These are phyloP conservation scores for Misgurnus mizolepis DNA, from an alignment of 2,113 vertebrate genomes.

Conservation along the genomic window DNA sequence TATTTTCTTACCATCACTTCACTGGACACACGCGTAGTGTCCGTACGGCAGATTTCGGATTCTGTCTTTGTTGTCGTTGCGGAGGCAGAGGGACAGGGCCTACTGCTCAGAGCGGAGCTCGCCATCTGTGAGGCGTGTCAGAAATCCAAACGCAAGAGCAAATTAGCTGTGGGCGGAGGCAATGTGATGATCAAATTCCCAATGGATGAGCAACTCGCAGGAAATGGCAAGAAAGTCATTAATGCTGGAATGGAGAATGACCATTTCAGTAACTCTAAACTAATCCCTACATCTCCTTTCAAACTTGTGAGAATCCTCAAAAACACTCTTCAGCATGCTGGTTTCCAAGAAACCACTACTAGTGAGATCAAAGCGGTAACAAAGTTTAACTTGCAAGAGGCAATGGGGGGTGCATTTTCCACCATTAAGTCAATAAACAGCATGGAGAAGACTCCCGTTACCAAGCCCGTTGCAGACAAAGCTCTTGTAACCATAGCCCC, in stretches of 20 bases:
- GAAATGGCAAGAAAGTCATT: slow-evolving; percentile 40
- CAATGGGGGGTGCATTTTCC: slow-evolving; percentile 28
- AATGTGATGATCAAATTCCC: slow-evolving; percentile 80
- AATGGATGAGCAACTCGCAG: slow-evolving; percentile 54
- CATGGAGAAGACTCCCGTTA: background rate
- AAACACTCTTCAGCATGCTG: slow-evolving; percentile 63
- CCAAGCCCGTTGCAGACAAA: slow-evolving; percentile 25
- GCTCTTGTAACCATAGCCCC: slow-evolving; percentile 33
- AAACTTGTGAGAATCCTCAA: slow-evolving; percentile 57
- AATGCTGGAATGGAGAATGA: slow-evolving; percentile 44
- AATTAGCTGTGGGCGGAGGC: slow-evolving; percentile 78
- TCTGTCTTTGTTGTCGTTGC: slow-evolving; percentile 72
- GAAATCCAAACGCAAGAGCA: slow-evolving; percentile 90
- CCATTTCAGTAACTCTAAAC: slow-evolving; percentile 49
- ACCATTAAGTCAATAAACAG: slow-evolving; percentile 42
- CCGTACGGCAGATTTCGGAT: slow-evolving; percentile 79
- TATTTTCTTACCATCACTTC: slow-evolving; percentile 84
- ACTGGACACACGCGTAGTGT: slow-evolving; percentile 83
- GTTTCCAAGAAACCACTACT: slow-evolving; percentile 60
- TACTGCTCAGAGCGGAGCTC: slow-evolving; percentile 84
- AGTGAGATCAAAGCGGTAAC: slow-evolving; percentile 40
- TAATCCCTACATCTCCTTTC: slow-evolving; percentile 51
- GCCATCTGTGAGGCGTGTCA: slow-evolving; percentile 90
- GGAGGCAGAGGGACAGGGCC: slow-evolving; percentile 79
- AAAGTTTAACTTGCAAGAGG: slow-evolving; percentile 43